A percentile compares a stretch with the other conserved stretches of the same genome.
Evolutionary conservation across 92 coral and sea anemone species (phyloP).

Genomic region (Siderastrea radians): DNA sequence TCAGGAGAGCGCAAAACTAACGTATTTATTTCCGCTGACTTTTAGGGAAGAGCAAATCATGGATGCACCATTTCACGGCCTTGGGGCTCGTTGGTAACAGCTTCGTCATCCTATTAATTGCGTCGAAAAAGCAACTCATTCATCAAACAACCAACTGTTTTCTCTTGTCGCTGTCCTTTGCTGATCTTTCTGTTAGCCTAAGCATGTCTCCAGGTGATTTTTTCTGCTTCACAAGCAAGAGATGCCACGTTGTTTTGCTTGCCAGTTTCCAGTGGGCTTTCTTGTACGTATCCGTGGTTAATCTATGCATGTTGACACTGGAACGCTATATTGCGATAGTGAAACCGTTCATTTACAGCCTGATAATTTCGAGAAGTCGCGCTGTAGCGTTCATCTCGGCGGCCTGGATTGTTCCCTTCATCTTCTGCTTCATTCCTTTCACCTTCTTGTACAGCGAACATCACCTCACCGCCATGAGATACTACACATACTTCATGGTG

Average conservation of each 20-base stretch:
- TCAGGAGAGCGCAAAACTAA: neutral
- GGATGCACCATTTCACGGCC: conserved; percentile 1
- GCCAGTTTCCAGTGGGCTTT: conserved; percentile 30
- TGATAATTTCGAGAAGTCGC: neutral
- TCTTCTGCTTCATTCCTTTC: neutral
- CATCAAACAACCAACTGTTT: conserved; percentile 19
- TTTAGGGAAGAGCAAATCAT: neutral
- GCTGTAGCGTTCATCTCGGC: neutral
- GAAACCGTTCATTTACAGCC: conserved; percentile 14
- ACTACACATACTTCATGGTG: neutral
- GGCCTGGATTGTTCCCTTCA: conserved; percentile 35
- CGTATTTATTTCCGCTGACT: neutral
- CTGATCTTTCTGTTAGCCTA: conserved; percentile 34
- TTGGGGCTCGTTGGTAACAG: conserved; percentile 32
- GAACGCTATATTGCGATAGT: conserved; percentile 43
- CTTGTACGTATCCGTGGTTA: conserved; percentile 16
- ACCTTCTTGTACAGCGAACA: neutral
- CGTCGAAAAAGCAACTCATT: conserved; percentile 5
- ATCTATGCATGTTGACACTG: conserved; percentile 15
- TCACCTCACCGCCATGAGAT: neutral
- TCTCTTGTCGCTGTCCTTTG: conserved; percentile 32
- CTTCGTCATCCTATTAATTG: conserved; percentile 28
- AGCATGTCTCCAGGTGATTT: conserved; percentile 1
- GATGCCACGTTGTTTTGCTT: neutral
- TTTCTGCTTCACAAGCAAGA: neutral